Evolutionary conservation across 2,113 vertebrate species (phyloP), one percentile per base, ranked within the genome.

Genomic region (Dryoscopus gambensis): DNA sequence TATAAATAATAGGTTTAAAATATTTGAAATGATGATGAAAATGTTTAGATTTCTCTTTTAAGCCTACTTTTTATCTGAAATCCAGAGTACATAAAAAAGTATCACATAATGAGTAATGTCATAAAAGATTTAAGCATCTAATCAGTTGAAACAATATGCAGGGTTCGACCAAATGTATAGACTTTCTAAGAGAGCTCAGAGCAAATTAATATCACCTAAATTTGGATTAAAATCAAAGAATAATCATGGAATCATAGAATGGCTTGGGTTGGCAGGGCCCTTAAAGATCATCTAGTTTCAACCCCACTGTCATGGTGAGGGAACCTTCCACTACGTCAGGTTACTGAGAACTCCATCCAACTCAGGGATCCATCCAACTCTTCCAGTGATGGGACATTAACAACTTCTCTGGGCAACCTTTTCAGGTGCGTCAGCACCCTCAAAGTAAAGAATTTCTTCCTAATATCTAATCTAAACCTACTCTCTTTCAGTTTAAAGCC

Each of bases 341-440:
- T 59, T 35, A 24, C 22, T 33, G 12, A 50, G 50, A 50, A 15
- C 10, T 50, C 27, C 28, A 53, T 30, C 16, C 15, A 53, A 14
- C 30, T 40, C 15, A 47, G 49, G 55, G 16, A 9, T 40, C n/a
- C 5, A 7, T 50, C 22, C 27, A 50, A 6, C 27, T 16, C 18
- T 44, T n/a, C 8, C 28, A 37, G 27, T 37, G 15, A 37, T 14
- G 27, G 10, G 5, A 14, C 6, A 16, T 20, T 8, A 16, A 20
- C 10, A 52, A 1, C 18, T 16, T 73, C 37, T 67, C 28, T 52
- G 4, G 27, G 7, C 3, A 67, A 21, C 6, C 2, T 67, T 10
- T 39, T 67, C 23, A 0, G 0, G 12, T 52, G 13, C 11, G 33
- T 81, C 52, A 74, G 15, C 15, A 59, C 3, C 10, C 37, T 20